These are phyloP conservation scores for Ataeniobius toweri DNA, from an alignment of 2,797 vertebrate genomes.

Conservation along the genomic window DNA sequence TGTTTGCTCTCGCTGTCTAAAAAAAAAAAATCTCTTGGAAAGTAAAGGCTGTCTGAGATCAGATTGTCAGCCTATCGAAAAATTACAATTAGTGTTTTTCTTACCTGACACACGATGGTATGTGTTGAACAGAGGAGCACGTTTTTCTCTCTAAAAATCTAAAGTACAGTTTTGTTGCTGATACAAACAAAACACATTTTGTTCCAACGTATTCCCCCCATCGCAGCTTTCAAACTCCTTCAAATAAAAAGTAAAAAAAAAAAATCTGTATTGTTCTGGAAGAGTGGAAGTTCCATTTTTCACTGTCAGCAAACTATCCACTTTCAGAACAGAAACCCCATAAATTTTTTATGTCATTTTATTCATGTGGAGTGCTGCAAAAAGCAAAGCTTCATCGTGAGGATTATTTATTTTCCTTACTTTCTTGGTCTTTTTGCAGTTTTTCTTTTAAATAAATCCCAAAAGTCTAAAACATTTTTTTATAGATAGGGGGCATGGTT, in stretches of 20 bases:
- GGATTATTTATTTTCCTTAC: constrained; percentile 40
- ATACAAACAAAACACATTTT: constrained; percentile 16
- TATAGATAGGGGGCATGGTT: constrained; percentile 6
- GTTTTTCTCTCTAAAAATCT: not conserved
- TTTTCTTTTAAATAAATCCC: constrained; percentile 21
- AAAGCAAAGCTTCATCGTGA: constrained; percentile 35
- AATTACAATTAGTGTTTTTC: not conserved
- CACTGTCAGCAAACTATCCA: constrained; percentile 53
- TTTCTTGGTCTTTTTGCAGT: constrained; percentile 11
- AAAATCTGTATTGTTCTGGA: constrained; percentile 1
- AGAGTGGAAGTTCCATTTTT: constrained; percentile 42
- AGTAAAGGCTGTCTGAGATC: constrained; percentile 10
- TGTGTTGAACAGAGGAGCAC: not conserved
- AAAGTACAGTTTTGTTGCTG: constrained; percentile 20
- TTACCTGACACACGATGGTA: not conserved
- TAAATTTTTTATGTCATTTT: constrained; percentile 54
- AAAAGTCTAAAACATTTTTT: constrained; percentile 22
- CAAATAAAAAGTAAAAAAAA: constrained; percentile 36
- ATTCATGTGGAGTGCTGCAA: constrained; percentile 38
- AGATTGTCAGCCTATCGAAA: not conserved
- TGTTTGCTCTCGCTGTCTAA: constrained; percentile 4
- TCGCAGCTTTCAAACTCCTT: constrained; percentile 10
- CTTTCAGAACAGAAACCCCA: constrained; percentile 54
- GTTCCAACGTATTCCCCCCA: constrained; percentile 3
- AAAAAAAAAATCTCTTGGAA: not conserved